These are phyloP conservation scores for Odontocerum albicorne DNA, from an alignment of 2,888 invertebrate genomes.

Conservation along the genomic window DNA sequence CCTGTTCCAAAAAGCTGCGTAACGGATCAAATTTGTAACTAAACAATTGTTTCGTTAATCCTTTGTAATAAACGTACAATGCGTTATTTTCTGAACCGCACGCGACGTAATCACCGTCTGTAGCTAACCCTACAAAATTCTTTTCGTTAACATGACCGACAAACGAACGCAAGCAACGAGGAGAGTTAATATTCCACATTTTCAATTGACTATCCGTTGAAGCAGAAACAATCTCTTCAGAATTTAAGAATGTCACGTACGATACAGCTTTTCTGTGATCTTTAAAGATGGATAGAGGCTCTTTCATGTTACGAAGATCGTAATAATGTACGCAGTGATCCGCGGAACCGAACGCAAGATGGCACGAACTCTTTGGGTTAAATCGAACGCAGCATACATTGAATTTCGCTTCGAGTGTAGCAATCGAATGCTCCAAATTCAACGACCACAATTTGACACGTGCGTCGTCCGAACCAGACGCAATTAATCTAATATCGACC, in stretches of 20 bases:
- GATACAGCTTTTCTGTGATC: conserved; percentile 94
- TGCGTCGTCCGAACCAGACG: conserved; percentile 91
- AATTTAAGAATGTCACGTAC: conserved; percentile 88
- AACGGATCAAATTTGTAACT: conserved; percentile 86
- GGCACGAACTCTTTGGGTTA: conserved; percentile 80
- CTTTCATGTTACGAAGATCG: conserved; percentile 82
- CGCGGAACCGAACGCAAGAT: conserved; percentile 94
- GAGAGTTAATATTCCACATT: conserved; percentile 84
- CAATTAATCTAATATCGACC: conserved; percentile 85
- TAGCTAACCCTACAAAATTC: conserved; percentile 92
- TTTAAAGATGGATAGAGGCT: conserved; percentile 79
- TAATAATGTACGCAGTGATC: conserved; percentile 97
- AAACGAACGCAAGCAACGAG: conserved; percentile 81
- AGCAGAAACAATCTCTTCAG: conserved; percentile 85
- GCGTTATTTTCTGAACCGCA: conserved; percentile 96
- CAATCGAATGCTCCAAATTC: conserved; percentile 83
- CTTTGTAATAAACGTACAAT: conserved; percentile 89
- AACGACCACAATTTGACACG: conserved; percentile 91
- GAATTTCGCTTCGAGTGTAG: conserved; percentile 88
- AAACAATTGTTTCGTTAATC: conserved; percentile 82
- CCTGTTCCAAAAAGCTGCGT: conserved; percentile 73
- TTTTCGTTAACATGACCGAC: conserved; percentile 93
- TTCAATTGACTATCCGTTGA: conserved; percentile 90
- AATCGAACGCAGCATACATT: conserved; percentile 96
- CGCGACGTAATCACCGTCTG: conserved; percentile 89